A percentile compares a stretch with the other conserved stretches of the same genome.
These are phyloP conservation scores for Drosophila paranaensis DNA, from an alignment of 2,888 invertebrate genomes.

Conservation along the genomic window DNA sequence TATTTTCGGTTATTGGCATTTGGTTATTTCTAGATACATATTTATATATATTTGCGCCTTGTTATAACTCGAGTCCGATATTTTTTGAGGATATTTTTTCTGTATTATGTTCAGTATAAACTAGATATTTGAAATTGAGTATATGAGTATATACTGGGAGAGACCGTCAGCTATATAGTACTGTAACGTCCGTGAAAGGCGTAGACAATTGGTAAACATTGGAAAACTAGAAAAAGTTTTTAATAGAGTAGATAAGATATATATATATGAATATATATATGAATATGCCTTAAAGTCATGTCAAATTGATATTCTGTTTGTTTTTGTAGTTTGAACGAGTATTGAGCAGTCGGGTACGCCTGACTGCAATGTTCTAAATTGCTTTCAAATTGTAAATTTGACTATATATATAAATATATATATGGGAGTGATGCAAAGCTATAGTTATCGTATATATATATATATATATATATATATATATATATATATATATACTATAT, in stretches of 20 bases:
- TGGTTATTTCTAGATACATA: too few relatives aligned
- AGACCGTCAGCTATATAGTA: too few relatives aligned
- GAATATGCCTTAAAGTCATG: background rate
- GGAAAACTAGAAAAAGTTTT: background rate
- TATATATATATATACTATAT: background rate
- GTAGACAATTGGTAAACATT: background rate
- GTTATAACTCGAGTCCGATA: background rate
- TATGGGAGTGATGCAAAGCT: background rate
- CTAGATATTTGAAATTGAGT: background rate
- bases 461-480: background rate
- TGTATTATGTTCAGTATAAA: background rate
- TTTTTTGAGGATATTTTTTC: background rate
- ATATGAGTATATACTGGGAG: too few relatives aligned
- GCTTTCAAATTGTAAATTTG: conserved; percentile 2
- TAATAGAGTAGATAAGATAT: background rate
- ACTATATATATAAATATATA: background rate
- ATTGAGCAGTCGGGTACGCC: background rate
- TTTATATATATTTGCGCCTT: too few relatives aligned
- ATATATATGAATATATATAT: background rate
- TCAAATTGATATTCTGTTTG: background rate
- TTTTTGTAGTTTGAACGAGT: background rate
- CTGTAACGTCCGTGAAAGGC: background rate
- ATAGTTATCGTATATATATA: background rate
- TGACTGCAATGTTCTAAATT: background rate
- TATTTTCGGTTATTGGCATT: too few relatives aligned